A percentile compares a stretch with the other conserved stretches of the same genome.
phyloP scores from a whole-genome alignment of 2,113 vertebrate genomes.

The Paedocypris sp. region DNA sequence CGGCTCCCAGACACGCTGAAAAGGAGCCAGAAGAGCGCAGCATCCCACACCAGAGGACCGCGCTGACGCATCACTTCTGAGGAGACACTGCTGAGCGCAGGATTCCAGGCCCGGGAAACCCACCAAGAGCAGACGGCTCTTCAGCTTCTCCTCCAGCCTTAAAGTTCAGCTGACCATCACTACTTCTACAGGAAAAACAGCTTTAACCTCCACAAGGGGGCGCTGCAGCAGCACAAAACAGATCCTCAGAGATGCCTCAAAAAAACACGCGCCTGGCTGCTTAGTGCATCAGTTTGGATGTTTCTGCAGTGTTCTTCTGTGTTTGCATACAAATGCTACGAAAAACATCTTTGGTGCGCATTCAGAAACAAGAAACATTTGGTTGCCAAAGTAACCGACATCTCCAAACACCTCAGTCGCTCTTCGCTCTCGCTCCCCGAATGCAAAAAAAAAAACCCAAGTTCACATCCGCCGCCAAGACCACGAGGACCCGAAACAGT shows the following conservation, averaged over 20 bases:
- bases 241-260: too few relatives aligned
- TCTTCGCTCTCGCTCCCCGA: too few relatives aligned
- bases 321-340: neutral
- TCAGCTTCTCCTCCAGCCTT: neutral
- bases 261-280: too few relatives aligned
- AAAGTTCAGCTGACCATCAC: too few relatives aligned
- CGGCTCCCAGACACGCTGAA: conserved; percentile 14
- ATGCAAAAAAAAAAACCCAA: too few relatives aligned
- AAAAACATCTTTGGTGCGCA: neutral
- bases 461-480: too few relatives aligned
- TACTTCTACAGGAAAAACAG: too few relatives aligned
- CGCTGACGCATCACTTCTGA: neutral
- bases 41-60: neutral
- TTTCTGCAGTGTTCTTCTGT: too few relatives aligned
- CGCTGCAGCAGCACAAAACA: conserved; percentile 23
- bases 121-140: neutral
- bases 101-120: neutral
- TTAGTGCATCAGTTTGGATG: too few relatives aligned
- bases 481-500: neutral
- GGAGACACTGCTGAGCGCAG: neutral
- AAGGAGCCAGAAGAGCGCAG: conserved; percentile 3
- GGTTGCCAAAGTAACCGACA: neutral
- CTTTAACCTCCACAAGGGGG: conserved; percentile 35
- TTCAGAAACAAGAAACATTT: too few relatives aligned
- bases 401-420: conserved; percentile 25